Base-by-base conservation (phyloP, 2,113 vertebrate species). In the Natator depressus region DNA sequence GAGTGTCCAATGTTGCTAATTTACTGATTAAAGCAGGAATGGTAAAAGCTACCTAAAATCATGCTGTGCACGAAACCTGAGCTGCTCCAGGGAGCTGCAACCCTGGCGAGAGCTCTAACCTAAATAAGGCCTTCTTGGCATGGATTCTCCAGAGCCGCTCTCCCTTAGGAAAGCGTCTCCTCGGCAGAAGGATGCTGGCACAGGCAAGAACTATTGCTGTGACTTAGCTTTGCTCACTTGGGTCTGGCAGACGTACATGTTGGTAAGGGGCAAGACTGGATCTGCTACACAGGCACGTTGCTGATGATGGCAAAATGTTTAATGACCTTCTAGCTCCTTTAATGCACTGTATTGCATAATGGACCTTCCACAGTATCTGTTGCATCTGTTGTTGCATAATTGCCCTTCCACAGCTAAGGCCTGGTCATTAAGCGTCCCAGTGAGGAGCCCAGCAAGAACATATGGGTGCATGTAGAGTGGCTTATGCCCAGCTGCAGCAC, bases 401-500 rank as follows among this genome's bases (percentile, higher is more conserved):
- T 92, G 90, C 87, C 93, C 65, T 84, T 65, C 78, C 88, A 54
- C 80, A 88, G 80, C 65, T 46, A 49, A 79, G 5, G 83, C 47
- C 10, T 47, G 82, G 72, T 13, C 80, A 93, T n/a, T 69, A 29
- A 81, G 72, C 38, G 55, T 49, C 78, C 55, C 38, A 16, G 17
- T 65, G 57, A 47, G 27, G 19, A 75, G 31, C 69, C 69, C 54
- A 42, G 82, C 76, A 46, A 81, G 42, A 57, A 31, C 49, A 51
- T 54, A 25, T 1, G 1, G 62, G 1, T 90, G 65, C 55, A 57
- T 93, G 42, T 47, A 84, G 80, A 55, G 80, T 38, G 42, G 27
- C 72, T 93, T 53, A 46, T 85, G 84, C 69, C 80, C 55, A 78
- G 65, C 84, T 88, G 89, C 91, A 85, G 78, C 86, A 47, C 35